phyloP scores from a whole-genome alignment of 2,113 vertebrate genomes.

The Odocoileus virginianus region DNA sequence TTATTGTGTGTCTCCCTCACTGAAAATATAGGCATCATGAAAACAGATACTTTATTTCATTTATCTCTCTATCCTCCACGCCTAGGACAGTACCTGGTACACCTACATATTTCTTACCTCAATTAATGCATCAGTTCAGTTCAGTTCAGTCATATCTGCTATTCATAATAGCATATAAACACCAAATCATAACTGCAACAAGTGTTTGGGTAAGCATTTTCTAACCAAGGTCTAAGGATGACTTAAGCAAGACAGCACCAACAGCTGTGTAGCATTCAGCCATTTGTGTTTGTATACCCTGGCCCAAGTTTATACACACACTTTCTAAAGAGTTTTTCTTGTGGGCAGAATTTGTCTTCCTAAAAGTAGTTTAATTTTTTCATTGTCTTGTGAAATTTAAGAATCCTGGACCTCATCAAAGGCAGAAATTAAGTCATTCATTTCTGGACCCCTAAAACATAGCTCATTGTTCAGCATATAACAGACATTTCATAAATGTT shows the following conservation, averaged over 20 bases:
- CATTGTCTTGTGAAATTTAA: background rate
- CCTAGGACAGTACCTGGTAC: background rate
- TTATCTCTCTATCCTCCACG: background rate
- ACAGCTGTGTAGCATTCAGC: background rate
- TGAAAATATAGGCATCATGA: background rate
- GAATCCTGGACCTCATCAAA: background rate
- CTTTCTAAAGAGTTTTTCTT: slow-evolving; percentile 5
- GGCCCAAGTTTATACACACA: background rate
- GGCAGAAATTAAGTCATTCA: background rate
- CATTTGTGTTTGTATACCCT: background rate
- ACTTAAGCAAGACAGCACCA: background rate
- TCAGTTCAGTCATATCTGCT: background rate
- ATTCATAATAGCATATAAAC: background rate
- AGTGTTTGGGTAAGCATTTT: background rate
- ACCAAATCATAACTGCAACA: background rate
- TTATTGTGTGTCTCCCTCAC: background rate
- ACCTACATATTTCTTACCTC: background rate
- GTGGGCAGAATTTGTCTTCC: slow-evolving; percentile 4
- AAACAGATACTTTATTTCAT: background rate
- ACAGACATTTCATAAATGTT: background rate
- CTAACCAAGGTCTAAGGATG: background rate
- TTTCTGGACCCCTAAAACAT: background rate
- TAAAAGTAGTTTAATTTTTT: slow-evolving; percentile 21
- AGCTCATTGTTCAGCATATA: slow-evolving; percentile 4
- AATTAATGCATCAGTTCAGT: background rate